Conservation (phyloP, 2,113 vertebrate genomes). For the Porphyrio hochstetteri region DNA sequence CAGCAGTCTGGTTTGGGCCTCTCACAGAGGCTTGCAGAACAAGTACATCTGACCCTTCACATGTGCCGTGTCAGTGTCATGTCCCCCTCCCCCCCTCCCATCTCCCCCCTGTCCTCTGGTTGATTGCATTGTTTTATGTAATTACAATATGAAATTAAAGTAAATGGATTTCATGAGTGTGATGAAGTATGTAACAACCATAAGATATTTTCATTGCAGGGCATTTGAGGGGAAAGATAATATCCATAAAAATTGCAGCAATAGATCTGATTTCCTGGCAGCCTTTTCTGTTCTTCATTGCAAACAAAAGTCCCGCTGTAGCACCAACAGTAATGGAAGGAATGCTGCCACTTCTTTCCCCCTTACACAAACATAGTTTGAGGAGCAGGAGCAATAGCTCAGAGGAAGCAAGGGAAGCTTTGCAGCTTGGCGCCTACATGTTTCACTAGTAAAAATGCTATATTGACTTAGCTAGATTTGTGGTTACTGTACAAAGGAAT, state of each 20-base stretch:
- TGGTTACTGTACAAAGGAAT: background rate
- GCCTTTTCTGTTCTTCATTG: background rate
- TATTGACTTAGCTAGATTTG: background rate
- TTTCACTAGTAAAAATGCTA: background rate
- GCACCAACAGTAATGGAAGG: background rate
- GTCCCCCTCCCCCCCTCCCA: too few relatives aligned
- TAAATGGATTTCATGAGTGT: background rate
- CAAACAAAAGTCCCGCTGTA: background rate
- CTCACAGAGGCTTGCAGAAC: background rate
- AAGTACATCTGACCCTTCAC: background rate
- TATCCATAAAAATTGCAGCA: background rate
- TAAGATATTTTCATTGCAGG: background rate
- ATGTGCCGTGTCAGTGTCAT: background rate
- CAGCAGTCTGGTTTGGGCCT: background rate
- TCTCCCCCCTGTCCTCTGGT: background rate
- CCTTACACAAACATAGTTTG: background rate
- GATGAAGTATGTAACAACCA: background rate
- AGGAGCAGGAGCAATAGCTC: background rate
- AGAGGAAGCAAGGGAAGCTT: background rate
- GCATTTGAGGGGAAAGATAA: background rate
- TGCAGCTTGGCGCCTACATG: background rate
- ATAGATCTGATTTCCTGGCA: background rate
- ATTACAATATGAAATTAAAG: background rate
- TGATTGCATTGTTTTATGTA: background rate
- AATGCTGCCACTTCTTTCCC: background rate